Base-by-base conservation (phyloP, 2,888 invertebrate genomes). In the Gastrophysa polygoni region DNA sequence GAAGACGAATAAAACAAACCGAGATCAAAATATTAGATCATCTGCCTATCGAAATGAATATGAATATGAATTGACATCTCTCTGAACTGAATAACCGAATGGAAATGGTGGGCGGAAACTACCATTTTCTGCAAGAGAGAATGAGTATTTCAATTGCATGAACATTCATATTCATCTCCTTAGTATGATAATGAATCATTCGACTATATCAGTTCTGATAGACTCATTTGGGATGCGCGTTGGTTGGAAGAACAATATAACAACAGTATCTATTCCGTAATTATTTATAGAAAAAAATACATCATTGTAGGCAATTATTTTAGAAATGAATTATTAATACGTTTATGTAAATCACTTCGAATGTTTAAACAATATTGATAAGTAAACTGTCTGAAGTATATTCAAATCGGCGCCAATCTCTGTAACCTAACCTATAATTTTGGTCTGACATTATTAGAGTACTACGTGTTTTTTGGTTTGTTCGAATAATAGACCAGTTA, bases 291-390 rank as follows among this genome's bases (percentile, higher is more conserved):
- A 55, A 59, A 47, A 59, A 48, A 59, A 54, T 10, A 59, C 54
- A 38, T 54, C 59, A 49, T 59, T 48, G 48, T 48, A 59, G 38
- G 21, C 55, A 54, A 49, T 44, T 28, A 59, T 55, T 59, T 59
- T 18, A 34, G 21, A 47, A 54, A 55, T 59, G 54, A 54, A 59
- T 59, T 49, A 59, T 59, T 48, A 34, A 59, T 59, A 59, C 49
- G 10, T 38, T 38, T 47, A 59, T 59, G 59, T 59, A 59, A 59
- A 59, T 59, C 24, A 54, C 59, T 29, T 38, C 38, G 51, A 51
- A 44, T 58, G 51, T 58, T 58, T 58, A 49, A 51, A 50, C 38
- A 11, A 57, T 50, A 58, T 44, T 46, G 58, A 58, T 58, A 51
- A 58, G 43, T 51, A 43, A 28, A 28, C 34, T 18, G 50, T 51